Percentiles rank a stretch among this genome's conserved stretches.
Conservation (phyloP, 2,797 vertebrate species). For the Danio aesculapii region DNA sequence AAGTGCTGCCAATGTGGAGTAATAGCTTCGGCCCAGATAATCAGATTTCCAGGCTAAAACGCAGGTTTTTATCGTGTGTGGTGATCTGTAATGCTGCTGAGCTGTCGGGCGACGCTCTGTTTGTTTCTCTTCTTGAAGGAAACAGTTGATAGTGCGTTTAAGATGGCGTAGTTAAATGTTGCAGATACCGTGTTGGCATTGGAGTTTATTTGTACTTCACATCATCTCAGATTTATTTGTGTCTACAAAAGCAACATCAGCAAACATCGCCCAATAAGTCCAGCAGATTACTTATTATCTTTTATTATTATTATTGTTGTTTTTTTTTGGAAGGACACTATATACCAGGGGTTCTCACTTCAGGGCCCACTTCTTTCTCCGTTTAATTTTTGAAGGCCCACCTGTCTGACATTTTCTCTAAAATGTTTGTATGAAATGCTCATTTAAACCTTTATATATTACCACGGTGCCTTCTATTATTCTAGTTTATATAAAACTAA, state of each 20-base stretch:
- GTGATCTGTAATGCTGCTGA: slow-evolving; percentile 15
- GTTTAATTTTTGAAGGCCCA: no score
- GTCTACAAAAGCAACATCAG: not conserved
- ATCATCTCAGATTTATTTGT: not conserved
- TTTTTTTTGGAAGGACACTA: no score
- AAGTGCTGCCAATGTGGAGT: slow-evolving; percentile 42
- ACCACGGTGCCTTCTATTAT: no score
- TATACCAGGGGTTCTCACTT: no score
- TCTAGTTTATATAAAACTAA: no score
- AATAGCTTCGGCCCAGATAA: slow-evolving; percentile 26
- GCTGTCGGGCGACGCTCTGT: slow-evolving; percentile 33
- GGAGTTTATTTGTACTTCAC: slow-evolving; percentile 1
- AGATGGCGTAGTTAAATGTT: slow-evolving; percentile 28
- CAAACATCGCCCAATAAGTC: not conserved
- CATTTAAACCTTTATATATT: no score
- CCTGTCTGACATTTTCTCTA: no score
- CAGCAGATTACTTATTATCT: no score
- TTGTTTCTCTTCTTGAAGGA: slow-evolving; percentile 32
- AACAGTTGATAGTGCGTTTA: slow-evolving; percentile 30
- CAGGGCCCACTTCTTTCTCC: no score
- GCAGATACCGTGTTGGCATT: slow-evolving; percentile 25
- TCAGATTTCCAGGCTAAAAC: slow-evolving; percentile 40
- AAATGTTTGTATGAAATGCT: no score
- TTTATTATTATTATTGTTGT: no score
- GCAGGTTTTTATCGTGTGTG: slow-evolving; percentile 16